Percentiles rank a stretch among this genome's conserved stretches.
These are phyloP conservation scores for Arrhamphus sclerolepis DNA, from an alignment of 2,797 vertebrate species.

Conservation along the genomic window DNA sequence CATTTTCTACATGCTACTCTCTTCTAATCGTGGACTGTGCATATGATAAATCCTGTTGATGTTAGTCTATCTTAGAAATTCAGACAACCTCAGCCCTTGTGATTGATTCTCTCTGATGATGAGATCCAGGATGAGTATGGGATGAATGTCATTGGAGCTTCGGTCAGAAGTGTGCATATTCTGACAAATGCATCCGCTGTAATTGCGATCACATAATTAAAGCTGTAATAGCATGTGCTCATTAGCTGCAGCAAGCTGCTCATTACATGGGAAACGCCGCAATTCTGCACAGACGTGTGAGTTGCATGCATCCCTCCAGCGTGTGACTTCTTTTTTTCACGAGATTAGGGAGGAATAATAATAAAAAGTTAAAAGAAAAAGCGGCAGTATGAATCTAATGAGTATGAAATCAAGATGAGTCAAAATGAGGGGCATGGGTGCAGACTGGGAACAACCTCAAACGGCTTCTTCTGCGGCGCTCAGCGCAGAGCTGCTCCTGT, in stretches of 20 bases:
- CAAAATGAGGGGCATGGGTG: constrained; percentile 1
- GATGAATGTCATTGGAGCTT: not conserved
- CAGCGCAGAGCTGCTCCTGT: not conserved
- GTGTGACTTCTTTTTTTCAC: constrained; percentile 10
- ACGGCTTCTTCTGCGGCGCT: constrained; percentile 8
- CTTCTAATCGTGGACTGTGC: not conserved
- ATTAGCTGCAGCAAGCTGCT: constrained; percentile 63
- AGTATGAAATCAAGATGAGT: constrained; percentile 8
- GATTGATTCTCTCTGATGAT: constrained; percentile 6
- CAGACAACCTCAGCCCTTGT: not conserved
- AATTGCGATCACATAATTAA: constrained; percentile 56
- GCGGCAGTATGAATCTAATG: constrained; percentile 7
- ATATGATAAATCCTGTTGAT: not conserved
- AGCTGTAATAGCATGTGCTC: constrained; percentile 47
- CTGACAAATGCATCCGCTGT: constrained; percentile 39
- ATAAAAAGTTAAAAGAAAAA: not conserved
- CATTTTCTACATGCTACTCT: not conserved
- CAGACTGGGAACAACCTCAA: constrained; percentile 3
- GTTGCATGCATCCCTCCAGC: constrained; percentile 31
- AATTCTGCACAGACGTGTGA: constrained; percentile 60
- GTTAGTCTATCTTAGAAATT: constrained; percentile 4
- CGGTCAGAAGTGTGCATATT: constrained; percentile 8
- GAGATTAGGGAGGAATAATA: not conserved
- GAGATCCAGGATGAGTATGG: not conserved
- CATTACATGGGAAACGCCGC: constrained; percentile 55